A percentile compares a stretch with the other conserved stretches of the same genome.
phyloP scores from a whole-genome alignment of 2,888 invertebrate species.

The Pterostichus niger region DNA sequence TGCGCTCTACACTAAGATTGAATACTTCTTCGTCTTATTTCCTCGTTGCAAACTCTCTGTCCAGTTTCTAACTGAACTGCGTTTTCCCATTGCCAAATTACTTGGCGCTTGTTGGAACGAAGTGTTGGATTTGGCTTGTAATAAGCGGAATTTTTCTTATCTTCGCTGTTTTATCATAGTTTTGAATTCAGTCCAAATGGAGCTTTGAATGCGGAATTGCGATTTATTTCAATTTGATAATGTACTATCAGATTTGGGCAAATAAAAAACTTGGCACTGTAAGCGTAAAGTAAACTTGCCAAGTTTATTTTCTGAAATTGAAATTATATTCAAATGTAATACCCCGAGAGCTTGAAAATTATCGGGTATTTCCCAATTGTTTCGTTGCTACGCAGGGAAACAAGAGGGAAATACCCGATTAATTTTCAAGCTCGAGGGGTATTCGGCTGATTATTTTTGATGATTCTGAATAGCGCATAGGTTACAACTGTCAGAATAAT shows the following conservation, averaged over 20 bases:
- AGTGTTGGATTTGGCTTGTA: slow-evolving; percentile 31
- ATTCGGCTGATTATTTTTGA: too few relatives aligned
- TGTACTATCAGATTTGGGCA: not conserved
- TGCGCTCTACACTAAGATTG: too few relatives aligned
- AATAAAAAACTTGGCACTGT: slow-evolving; percentile 2
- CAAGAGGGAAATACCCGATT: too few relatives aligned
- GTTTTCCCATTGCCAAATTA: slow-evolving; percentile 1
- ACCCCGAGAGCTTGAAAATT: too few relatives aligned
- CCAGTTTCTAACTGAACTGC: not conserved
- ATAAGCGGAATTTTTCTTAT: slow-evolving; percentile 17
- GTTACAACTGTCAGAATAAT: too few relatives aligned
- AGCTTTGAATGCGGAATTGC: slow-evolving; percentile 1
- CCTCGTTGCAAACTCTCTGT: not conserved
- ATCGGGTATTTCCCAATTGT: too few relatives aligned
- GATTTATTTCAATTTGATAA: slow-evolving; percentile 21
- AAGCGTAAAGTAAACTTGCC: not conserved
- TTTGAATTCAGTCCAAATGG: slow-evolving; percentile 32
- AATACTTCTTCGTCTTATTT: too few relatives aligned
- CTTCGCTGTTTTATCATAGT: not conserved
- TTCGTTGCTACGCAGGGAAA: too few relatives aligned
- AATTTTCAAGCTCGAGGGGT: too few relatives aligned
- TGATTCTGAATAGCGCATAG: too few relatives aligned
- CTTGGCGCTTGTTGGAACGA: slow-evolving; percentile 19
- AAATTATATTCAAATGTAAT: too few relatives aligned
- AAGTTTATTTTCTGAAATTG: not conserved